Evolutionary conservation across 64 coral and sea anemone species (phyloP).

Genomic region (Acropora yongei): DNA sequence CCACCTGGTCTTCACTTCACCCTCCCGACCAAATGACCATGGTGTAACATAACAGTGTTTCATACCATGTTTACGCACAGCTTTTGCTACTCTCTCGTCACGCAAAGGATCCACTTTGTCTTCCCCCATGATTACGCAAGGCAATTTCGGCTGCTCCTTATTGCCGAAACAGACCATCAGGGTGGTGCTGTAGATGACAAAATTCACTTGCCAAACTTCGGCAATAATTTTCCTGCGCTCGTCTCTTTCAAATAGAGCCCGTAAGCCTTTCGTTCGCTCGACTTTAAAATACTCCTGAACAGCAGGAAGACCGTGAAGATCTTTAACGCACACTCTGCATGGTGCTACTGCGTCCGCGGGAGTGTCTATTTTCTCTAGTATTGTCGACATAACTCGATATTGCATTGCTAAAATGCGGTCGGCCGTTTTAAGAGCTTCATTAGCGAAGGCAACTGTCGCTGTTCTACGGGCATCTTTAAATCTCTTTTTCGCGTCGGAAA

Average conservation of each 20-base stretch:
- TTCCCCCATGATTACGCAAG: conserved; percentile 1
- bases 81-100: conserved; percentile 24
- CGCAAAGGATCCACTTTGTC: conserved; percentile 27
- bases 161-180: conserved; percentile 9
- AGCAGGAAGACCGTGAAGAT: conserved; percentile 23
- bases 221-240: conserved; percentile 21
- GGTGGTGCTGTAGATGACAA: conserved; percentile 13
- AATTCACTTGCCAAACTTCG: conserved; percentile 28
- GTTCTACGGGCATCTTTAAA: not conserved
- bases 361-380: not conserved
- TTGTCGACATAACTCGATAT: no score
- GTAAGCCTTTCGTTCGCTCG: not conserved
- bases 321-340: conserved; percentile 6
- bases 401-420: no score
- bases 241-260: not conserved
- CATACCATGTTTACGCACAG: not conserved
- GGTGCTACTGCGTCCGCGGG: not conserved
- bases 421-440: no score
- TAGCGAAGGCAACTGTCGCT: not conserved
- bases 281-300: conserved; percentile 16
- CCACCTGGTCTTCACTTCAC: no score
- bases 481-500: not conserved
- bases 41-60: not conserved
- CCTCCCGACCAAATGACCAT: conserved; percentile 40
- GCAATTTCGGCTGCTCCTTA: conserved; percentile 10